Evolutionary conservation across 2,888 invertebrate genomes (phyloP), one percentile per base, ranked within the genome.

Genomic region (Conchocele bisecta): DNA sequence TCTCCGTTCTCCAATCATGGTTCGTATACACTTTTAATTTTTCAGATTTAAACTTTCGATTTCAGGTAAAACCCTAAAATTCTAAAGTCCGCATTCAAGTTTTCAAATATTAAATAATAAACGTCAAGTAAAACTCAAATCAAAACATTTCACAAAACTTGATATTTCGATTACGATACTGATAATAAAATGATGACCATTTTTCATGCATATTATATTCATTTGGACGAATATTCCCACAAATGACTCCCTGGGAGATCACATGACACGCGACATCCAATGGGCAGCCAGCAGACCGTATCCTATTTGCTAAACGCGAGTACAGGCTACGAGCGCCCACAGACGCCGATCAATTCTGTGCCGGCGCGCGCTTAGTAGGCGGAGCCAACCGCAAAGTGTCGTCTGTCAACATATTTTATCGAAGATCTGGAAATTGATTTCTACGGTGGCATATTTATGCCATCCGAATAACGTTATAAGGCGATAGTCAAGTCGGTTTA

Each of bases 81-180:
- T n/a, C n/a, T n/a, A n/a, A n/a, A n/a, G n/a, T n/a, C n/a, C n/a
- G n/a, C n/a, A n/a, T n/a, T n/a, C n/a, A n/a, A n/a, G n/a, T n/a
- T n/a, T n/a, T n/a, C n/a, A n/a, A n/a, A n/a, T n/a, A n/a, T n/a
- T n/a, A n/a, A n/a, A n/a, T n/a, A n/a, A n/a, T n/a, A n/a, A n/a
- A n/a, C n/a, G n/a, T n/a, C n/a, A n/a, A n/a, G n/a, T n/a, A n/a
- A 72, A 76, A 76, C 65, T 76, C 76, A 76, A 66, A 76, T 76
- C 66, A 65, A 76, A 76, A 66, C 76, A 41, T 73, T 69, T 63
- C 69, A 63, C 57, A 66, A 67, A 76, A 61, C 60, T 58, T 59
- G 70, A 70, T 75, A 68, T 61, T 73, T 54, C 69, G 72, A 72
- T 72, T 66, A 76, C 69, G 70, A 53, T 56, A 69, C 35, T 63